Evolutionary conservation across 2,113 vertebrate genomes (phyloP).

Genomic region (Notechis scutatus): DNA sequence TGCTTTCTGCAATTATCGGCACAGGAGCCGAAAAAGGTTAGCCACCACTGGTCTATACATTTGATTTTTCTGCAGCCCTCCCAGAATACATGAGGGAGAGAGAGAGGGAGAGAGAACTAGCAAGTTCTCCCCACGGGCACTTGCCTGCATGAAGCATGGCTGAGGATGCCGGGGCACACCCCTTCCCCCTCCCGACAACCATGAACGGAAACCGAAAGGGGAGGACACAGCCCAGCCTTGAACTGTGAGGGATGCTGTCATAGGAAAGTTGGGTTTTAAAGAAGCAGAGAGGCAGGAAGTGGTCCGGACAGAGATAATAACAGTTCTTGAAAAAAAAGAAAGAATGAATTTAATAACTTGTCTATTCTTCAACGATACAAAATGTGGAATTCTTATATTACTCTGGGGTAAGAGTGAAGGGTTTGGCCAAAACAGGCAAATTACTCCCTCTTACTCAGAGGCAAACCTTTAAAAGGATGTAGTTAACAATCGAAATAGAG

Average conservation of each 20-base stretch:
- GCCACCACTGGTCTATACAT: background rate
- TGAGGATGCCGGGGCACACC: background rate
- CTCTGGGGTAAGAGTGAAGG: background rate
- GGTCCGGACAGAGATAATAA: background rate
- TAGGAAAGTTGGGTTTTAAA: background rate
- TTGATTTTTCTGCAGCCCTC: background rate
- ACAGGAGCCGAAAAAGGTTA: too few species aligned
- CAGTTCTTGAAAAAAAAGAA: background rate
- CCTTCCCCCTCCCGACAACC: background rate
- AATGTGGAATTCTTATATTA: background rate
- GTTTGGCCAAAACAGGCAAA: background rate
- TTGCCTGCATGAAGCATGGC: background rate
- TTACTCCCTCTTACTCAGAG: background rate
- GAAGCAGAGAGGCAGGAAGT: background rate
- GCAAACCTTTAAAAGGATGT: background rate
- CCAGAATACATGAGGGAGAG: background rate
- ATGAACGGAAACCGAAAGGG: background rate
- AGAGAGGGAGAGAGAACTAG: background rate
- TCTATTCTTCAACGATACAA: background rate
- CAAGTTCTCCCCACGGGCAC: too few species aligned
- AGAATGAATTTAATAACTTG: background rate
- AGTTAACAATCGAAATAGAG: background rate
- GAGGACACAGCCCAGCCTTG: background rate
- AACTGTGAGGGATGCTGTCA: background rate
- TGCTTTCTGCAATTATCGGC: too few species aligned